phyloP scores from a whole-genome alignment of 2,797 vertebrate genomes.

The Lacerta bilineata region DNA sequence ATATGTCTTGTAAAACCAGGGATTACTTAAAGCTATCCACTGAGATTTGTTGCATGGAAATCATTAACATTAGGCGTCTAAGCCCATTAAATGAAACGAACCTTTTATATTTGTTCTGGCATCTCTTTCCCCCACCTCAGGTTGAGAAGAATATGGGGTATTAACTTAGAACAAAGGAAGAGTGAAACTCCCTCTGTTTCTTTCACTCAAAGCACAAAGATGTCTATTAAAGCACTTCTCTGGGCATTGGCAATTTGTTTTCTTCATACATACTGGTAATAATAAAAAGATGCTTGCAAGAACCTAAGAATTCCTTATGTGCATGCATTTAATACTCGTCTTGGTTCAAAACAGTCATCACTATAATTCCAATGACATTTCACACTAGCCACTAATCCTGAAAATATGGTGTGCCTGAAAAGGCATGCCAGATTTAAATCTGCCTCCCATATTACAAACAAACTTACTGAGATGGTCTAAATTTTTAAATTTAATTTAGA shows the following conservation, averaged over 20 bases:
- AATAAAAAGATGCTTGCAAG: conserved; percentile 22
- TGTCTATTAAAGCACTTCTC: background rate
- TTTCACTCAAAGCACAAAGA: conserved; percentile 11
- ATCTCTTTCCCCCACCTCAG: conserved; percentile 23
- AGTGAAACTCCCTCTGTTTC: conserved; percentile 17
- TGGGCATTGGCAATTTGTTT: conserved; percentile 9
- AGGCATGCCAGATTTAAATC: conserved; percentile 1
- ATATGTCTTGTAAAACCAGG: conserved; percentile 55
- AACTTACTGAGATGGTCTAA: background rate
- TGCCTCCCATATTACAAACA: no score
- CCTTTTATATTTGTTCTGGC: conserved; percentile 45
- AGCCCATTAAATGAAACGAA: conserved; percentile 57
- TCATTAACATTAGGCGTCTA: conserved; percentile 53
- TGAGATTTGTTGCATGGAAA: conserved; percentile 42
- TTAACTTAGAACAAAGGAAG: conserved; percentile 43
- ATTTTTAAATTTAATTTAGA: background rate
- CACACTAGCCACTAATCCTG: background rate
- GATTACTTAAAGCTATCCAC: conserved; percentile 67
- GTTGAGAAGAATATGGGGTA: conserved; percentile 21
- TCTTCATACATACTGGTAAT: conserved; percentile 33
- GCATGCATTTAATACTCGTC: background rate
- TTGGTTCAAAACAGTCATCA: background rate
- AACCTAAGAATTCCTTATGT: conserved; percentile 10
- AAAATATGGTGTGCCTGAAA: background rate
- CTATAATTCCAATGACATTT: background rate